Evolutionary conservation across 2,888 invertebrate species (phyloP), one percentile per base, ranked within the genome.

Genomic region (Arctia plantaginis): DNA sequence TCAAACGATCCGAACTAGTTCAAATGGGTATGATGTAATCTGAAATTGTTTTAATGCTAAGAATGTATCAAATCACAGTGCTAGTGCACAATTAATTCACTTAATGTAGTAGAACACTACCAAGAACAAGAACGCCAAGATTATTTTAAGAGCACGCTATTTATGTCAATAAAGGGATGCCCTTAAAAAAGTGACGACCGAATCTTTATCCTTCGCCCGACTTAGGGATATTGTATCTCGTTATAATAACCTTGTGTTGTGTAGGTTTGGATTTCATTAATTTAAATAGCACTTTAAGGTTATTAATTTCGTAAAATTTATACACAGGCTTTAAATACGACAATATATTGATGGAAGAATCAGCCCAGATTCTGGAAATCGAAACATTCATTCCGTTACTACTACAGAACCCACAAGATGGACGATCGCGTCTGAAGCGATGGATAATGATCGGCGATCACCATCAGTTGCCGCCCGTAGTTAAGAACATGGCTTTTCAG

Each of bases 401-500:
- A 4, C 96, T 99, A n/a, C 99, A 99, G 96, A 99, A 99, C 94
- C 99, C 99, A 0, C 97, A 99, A 91, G 99, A 99, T 90, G 99
- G 99, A 0, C 98, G 97, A 83, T 99, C 99, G 89, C 97, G 99
- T 0, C 96, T 99, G 77, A 99, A 99, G 93, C 97, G 99, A 27
- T 99, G 99, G 99, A 99, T 99, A 86, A 99, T 99, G 99, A 99
- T 99, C 88, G 99, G 99, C 0, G 99, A 98, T 94, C 99, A 99
- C 93, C 99, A 99, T 94, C 99, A 99, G 93, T 96, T 99, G 84
- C 99, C 99, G 0, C 99, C 99, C 0, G 99, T 99, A 20, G 99
- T 99, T 68, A 99, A 99, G 95, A 99, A 99, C 93, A 99, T 99
- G 98, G 99, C 99, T 13, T 99, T 99, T 95, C 99, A 99, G 93